Percentiles rank a stretch among this genome's conserved stretches.
phyloP scores from a whole-genome alignment of 2,888 invertebrate genomes.

The Flabesymbios commensalis region DNA sequence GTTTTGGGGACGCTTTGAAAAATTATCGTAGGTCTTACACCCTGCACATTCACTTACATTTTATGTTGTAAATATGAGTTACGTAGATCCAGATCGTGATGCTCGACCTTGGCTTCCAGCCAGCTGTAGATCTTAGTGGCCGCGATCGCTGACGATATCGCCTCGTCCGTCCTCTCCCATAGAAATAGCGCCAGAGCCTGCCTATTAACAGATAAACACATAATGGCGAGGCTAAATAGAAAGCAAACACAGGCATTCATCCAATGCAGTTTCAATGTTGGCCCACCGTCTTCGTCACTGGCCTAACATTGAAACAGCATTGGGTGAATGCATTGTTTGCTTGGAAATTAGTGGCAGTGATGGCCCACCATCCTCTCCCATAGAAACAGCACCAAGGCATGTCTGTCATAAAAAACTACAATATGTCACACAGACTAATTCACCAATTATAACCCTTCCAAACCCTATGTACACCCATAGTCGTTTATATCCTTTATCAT shows the following conservation, averaged over 20 bases:
- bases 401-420: too few species aligned
- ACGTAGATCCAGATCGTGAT: conserved; percentile 44
- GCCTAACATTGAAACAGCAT: too few species aligned
- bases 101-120: conserved; percentile 43
- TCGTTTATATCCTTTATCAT: too few species aligned
- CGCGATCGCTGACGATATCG: conserved; percentile 57
- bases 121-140: conserved; percentile 53
- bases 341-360: conserved; percentile 57
- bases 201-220: conserved; percentile 35
- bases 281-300: too few species aligned
- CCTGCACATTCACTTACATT: conserved; percentile 42
- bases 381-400: conserved; percentile 56
- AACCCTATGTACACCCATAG: too few species aligned
- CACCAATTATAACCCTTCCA: too few species aligned
- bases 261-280: too few species aligned
- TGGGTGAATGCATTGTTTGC: too few species aligned
- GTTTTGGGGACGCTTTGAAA: too few species aligned
- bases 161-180: conserved; percentile 59
- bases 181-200: conserved; percentile 56
- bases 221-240: background rate
- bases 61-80: conserved; percentile 37
- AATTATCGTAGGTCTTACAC: too few species aligned
- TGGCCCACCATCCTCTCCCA: conserved; percentile 59
- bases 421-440: too few species aligned
- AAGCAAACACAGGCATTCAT: background rate